Evolutionary conservation across 2,113 vertebrate genomes (phyloP).

Genomic region (Ochotona curzoniae): DNA sequence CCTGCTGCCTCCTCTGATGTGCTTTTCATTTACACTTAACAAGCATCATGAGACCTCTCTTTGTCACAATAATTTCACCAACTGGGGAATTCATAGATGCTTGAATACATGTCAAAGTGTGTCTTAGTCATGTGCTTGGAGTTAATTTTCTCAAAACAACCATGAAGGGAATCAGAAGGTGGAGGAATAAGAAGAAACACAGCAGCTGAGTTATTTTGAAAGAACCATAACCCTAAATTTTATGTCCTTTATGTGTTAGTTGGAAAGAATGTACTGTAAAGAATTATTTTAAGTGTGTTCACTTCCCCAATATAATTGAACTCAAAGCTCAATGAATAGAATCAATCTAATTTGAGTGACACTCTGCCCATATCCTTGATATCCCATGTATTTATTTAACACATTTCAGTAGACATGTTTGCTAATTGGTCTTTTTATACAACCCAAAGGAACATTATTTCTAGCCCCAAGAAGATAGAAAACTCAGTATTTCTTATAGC

Average conservation of each 20-base stretch:
- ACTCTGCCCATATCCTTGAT: background rate
- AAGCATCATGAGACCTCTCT: background rate
- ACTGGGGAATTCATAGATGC: background rate
- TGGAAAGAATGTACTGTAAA: conserved; percentile 16
- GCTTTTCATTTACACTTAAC: background rate
- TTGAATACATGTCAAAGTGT: background rate
- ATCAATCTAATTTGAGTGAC: background rate
- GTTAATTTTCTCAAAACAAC: background rate
- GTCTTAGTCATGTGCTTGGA: background rate
- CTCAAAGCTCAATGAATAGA: background rate
- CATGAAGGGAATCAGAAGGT: background rate
- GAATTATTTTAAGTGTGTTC: background rate
- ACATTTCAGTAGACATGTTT: background rate
- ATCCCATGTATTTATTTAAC: background rate
- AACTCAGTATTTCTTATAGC: background rate
- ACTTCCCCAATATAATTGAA: background rate
- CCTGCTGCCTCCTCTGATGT: background rate
- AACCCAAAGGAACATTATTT: background rate
- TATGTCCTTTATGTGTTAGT: background rate
- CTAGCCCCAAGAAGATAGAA: background rate
- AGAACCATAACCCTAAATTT: conserved; percentile 28
- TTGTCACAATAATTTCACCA: conserved; percentile 28
- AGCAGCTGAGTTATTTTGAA: background rate
- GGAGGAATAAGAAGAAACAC: background rate
- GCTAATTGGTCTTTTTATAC: background rate